A percentile compares a stretch with the other conserved stretches of the same genome.
phyloP scores from a whole-genome alignment of 35 echinoderm and acorn worm genomes.

The Apostichopus japonicus region DNA sequence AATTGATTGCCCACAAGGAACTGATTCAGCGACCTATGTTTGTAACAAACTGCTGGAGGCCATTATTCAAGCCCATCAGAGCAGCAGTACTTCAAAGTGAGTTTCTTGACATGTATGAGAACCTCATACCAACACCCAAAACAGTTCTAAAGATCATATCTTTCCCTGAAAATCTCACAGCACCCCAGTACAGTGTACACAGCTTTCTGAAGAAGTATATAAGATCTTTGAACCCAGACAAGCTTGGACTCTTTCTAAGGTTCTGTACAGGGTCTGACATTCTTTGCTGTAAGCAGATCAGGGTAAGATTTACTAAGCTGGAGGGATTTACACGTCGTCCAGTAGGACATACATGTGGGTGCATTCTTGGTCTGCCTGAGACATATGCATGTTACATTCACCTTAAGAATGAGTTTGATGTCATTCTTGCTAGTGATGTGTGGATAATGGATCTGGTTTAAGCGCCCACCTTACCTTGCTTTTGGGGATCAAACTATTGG shows the following conservation, averaged over 20 bases:
- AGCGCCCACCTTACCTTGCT: background rate
- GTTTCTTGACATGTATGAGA: background rate
- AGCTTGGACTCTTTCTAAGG: background rate
- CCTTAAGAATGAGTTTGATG: constrained; percentile 3
- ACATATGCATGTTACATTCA: constrained; percentile 11
- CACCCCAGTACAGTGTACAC: background rate
- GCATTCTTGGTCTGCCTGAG: background rate
- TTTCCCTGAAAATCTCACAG: background rate
- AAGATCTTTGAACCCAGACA: background rate
- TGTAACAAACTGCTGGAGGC: constrained; percentile 49
- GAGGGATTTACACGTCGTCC: background rate
- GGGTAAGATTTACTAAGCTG: background rate
- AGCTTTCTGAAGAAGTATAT: background rate
- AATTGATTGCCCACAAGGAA: constrained; percentile 46
- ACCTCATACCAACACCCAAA: background rate
- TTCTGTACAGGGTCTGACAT: constrained; percentile 6
- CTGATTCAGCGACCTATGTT: constrained; percentile 28
- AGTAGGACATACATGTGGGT: constrained; percentile 7
- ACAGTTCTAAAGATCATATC: background rate
- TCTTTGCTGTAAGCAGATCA: background rate
- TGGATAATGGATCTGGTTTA: constrained; percentile 5
- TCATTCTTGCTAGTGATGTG: constrained; percentile 9
- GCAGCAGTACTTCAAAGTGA: background rate
- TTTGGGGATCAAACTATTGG: no score
- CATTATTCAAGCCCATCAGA: background rate